Evolutionary conservation across 2,888 invertebrate species (phyloP).

Genomic region (Drosophila dives): DNA sequence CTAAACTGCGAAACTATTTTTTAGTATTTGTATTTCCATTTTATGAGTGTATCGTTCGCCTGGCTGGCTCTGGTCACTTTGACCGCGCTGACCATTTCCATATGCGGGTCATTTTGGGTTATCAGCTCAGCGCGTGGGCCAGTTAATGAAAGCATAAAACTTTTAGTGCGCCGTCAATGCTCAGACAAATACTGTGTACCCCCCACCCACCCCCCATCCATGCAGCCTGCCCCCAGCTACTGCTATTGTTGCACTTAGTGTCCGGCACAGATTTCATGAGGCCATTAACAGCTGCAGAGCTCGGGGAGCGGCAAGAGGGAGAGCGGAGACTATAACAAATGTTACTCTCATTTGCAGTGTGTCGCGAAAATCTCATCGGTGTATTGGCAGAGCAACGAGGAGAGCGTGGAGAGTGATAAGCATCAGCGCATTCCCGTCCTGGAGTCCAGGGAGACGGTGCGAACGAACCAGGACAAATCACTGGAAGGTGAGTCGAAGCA

Average conservation of each 20-base stretch:
- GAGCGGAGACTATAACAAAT: not conserved
- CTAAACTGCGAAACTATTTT: not conserved
- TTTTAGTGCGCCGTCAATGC: conserved; percentile 68
- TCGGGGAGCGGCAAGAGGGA: not conserved
- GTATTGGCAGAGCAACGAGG: conserved; percentile 94
- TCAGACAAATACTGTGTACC: conserved; percentile 15
- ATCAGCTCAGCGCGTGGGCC: conserved; percentile 49
- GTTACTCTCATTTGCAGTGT: conserved; percentile 86
- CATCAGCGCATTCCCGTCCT: conserved; percentile 90
- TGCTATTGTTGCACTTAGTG: conserved; percentile 15
- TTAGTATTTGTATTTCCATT: not conserved
- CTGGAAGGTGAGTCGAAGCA: conserved; percentile 75
- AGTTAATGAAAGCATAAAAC: conserved; percentile 78
- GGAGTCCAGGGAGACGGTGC: conserved; percentile 91
- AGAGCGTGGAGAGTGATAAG: conserved; percentile 92
- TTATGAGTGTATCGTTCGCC: not conserved
- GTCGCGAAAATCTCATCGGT: conserved; percentile 94
- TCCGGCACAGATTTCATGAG: conserved; percentile 54
- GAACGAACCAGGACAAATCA: conserved; percentile 83
- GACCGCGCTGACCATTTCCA: conserved; percentile 23
- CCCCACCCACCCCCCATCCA: conserved; percentile 1
- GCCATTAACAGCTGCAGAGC: conserved; percentile 28
- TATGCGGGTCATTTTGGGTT: conserved; percentile 67
- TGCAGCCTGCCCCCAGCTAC: not conserved
- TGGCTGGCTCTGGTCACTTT: not conserved